Base-by-base conservation (phyloP, 2,797 vertebrate species). In the Rhinatrema bivittatum region DNA sequence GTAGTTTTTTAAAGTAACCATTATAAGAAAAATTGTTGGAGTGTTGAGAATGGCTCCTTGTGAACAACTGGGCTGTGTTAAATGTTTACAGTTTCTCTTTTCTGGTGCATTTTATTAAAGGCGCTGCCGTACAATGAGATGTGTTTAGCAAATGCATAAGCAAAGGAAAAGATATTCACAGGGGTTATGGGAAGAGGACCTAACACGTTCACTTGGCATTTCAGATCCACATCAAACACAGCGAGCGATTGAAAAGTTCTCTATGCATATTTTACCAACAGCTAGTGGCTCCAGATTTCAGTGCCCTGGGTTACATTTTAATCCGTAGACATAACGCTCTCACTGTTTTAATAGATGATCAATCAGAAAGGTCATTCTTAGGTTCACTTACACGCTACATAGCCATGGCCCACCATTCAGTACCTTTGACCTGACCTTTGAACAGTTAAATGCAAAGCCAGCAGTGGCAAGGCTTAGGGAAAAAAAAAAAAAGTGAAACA, bases 381-480 rank as follows among this genome's bases (percentile, higher is more conserved):
- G 70, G 72, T 69, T 74, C 70, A 64, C 38, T 62, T 64, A 52
- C 58, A 68, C 39, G 66, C 37, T 25, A 41, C 50, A 57, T 48
- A 55, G 50, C 60, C 56, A 50, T 47, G 41, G 50, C 53, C 59
- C 50, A 20, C 43, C 66, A 59, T 54, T 60, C 50, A 68, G 49
- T 60, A 54, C 56, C 64, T 73, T 57, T 74, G 71, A 68, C 70
- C 58, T 34, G 67, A 69, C 57, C 51, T 77, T 56, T 73, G 58
- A 67, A 69, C 2, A 1, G 43, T 50, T 59, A 62, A 68, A 61
- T 48, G 55, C 59, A 54, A 48, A 63, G 54, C 37, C 50, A 57
- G 49, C 56, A 63, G 56, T 48, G 63, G 56, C 29, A 36, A 35
- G 39, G 38, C 46, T 46, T 33, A 32, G 62, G 25, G 63, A 67